Conservation (phyloP, 2,888 invertebrate genomes). For the Tigriopus californicus region DNA sequence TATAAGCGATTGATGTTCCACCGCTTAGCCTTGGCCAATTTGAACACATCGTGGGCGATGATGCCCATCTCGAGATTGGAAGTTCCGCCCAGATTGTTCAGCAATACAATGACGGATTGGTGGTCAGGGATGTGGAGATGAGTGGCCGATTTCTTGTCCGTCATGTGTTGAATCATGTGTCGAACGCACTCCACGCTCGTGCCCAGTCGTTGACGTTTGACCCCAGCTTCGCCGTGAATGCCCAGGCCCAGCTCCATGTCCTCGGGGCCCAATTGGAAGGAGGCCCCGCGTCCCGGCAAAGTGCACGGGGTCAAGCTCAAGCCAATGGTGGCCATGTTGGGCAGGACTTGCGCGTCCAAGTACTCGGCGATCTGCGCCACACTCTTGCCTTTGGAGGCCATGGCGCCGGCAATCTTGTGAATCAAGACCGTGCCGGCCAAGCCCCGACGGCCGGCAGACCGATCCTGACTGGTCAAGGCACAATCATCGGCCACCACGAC, state of each 20-base stretch:
- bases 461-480: constrained; percentile 31
- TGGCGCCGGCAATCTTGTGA: constrained; percentile 47
- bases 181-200: constrained; percentile 28
- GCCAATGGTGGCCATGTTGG: constrained; percentile 46
- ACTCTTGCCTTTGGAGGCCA: constrained; percentile 41
- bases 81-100: constrained; percentile 60
- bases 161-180: constrained; percentile 30
- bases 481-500: constrained; percentile 49
- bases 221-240: constrained; percentile 36
- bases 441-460: constrained; percentile 41
- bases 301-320: constrained; percentile 46
- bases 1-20: constrained; percentile 36
- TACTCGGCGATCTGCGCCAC: constrained; percentile 38
- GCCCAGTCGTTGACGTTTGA: constrained; percentile 31
- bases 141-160: constrained; percentile 24
- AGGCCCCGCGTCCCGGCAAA: constrained; percentile 41
- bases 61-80: constrained; percentile 56
- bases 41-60: constrained; percentile 42
- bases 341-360: constrained; percentile 22
- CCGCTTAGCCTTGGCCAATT: constrained; percentile 35
- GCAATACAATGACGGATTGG: constrained; percentile 38
- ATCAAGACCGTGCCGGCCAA: constrained; percentile 38
- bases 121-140: constrained; percentile 24
- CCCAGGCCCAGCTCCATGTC: constrained; percentile 49
- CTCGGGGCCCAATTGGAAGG: constrained; percentile 41